phyloP scores from a whole-genome alignment of 2,888 invertebrate genomes.

The Hyposoter didymator region DNA sequence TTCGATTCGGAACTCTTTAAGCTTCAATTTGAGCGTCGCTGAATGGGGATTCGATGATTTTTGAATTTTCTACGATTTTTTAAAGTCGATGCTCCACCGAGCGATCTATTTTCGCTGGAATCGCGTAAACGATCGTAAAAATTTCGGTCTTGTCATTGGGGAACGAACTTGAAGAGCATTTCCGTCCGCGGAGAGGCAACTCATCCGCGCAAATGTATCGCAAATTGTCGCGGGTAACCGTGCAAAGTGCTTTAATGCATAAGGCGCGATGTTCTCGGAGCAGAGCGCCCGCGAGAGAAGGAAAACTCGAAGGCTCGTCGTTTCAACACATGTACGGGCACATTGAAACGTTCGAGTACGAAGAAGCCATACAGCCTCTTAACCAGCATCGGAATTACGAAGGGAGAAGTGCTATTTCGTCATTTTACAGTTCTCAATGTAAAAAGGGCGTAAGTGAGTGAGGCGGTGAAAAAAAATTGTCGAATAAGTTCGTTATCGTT shows the following conservation, averaged over 20 bases:
- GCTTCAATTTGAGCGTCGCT: background rate
- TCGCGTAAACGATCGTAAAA: background rate
- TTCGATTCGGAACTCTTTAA: background rate
- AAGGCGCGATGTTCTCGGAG: slow-evolving; percentile 71
- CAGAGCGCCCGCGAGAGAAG: slow-evolving; percentile 68
- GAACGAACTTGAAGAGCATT: slow-evolving; percentile 29
- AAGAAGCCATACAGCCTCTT: slow-evolving; percentile 72
- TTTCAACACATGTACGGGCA: slow-evolving; percentile 9
- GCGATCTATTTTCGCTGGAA: background rate
- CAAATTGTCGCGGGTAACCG: slow-evolving; percentile 81
- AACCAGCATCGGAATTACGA: slow-evolving; percentile 65
- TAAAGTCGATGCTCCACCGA: background rate
- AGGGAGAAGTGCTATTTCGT: slow-evolving; percentile 80
- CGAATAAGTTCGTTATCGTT: background rate
- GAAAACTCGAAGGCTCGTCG: slow-evolving; percentile 59
- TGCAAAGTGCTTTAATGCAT: slow-evolving; percentile 82
- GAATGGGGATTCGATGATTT: background rate
- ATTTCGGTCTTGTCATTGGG: background rate
- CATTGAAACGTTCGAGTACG: slow-evolving; percentile 59
- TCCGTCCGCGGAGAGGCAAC: slow-evolving; percentile 58
- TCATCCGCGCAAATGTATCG: slow-evolving; percentile 82
- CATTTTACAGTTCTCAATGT: slow-evolving; percentile 57
- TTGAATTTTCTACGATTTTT: background rate
- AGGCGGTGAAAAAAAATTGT: background rate
- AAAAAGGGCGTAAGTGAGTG: background rate